These are phyloP conservation scores for Haliclona indistincta DNA, from an alignment of 37 sponge, comb jelly and placozoan species.

Conservation along the genomic window DNA sequence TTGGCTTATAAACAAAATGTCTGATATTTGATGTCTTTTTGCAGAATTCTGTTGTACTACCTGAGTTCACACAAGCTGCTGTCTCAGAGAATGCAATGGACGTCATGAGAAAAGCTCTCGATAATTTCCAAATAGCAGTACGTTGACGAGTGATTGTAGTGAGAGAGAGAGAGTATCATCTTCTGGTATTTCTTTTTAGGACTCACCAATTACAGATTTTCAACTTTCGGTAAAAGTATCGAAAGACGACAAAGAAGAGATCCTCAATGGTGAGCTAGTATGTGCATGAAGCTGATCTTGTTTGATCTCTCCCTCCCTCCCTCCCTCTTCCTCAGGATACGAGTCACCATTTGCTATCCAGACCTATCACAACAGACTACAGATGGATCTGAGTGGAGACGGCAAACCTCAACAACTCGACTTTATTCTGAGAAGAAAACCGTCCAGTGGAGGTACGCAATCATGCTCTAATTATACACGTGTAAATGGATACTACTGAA, in stretches of 20 bases:
- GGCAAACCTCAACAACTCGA: constrained; percentile 53
- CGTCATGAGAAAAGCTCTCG: constrained; percentile 46
- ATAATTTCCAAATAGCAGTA: constrained; percentile 45
- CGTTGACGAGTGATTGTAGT: constrained; percentile 13
- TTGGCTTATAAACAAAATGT: no score
- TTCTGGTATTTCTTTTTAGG: no score
- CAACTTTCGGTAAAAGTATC: constrained; percentile 65
- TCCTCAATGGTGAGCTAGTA: constrained; percentile 50
- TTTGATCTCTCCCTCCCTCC: no score
- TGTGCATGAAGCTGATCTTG: no score
- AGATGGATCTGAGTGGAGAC: constrained; percentile 40
- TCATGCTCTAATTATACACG: no score
- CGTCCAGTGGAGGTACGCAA: no score
- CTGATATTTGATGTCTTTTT: constrained; percentile 3
- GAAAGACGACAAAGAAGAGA: constrained; percentile 39
- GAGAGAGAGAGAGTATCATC: no score
- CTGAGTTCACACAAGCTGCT: constrained; percentile 25
- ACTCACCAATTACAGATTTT: constrained; percentile 47
- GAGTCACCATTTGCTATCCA: constrained; percentile 72
- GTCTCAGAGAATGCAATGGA: constrained; percentile 18
- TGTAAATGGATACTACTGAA: no score
- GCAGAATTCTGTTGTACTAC: constrained; percentile 12
- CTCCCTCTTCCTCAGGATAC: constrained; percentile 39
- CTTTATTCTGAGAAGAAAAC: constrained; percentile 60
- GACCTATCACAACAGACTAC: constrained; percentile 54